Evolutionary conservation across 1,140 invertebrate species (phyloP).

Genomic region (Hestina assimilis): DNA sequence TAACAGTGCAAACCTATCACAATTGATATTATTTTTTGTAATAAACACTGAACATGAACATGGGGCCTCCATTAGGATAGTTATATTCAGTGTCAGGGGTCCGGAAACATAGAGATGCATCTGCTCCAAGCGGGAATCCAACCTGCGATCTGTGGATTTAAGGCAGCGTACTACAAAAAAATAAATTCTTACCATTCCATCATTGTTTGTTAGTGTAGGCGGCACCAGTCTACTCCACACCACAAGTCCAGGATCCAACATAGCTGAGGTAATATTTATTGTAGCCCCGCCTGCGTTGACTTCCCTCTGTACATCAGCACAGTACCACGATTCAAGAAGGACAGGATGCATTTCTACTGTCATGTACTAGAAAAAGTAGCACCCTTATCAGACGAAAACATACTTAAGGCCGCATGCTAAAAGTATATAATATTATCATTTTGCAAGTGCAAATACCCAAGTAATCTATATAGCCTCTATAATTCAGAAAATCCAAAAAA

Average conservation of each 20-base stretch:
- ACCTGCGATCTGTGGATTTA: background rate
- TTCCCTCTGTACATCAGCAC: slow-evolving; percentile 43
- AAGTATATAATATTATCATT: background rate
- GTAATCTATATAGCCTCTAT: too few relatives aligned
- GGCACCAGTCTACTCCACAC: slow-evolving; percentile 37
- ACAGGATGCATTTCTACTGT: slow-evolving; percentile 73
- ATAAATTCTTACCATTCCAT: slow-evolving; percentile 31
- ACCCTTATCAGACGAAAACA: too few relatives aligned
- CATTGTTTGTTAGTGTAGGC: slow-evolving; percentile 17
- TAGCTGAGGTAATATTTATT: slow-evolving; percentile 13
- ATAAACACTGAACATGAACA: too few relatives aligned
- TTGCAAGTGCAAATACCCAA: background rate
- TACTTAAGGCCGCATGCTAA: background rate
- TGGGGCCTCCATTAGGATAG: too few relatives aligned
- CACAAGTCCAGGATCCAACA: slow-evolving; percentile 38
- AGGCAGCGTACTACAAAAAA: background rate
- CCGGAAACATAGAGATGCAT: too few relatives aligned
- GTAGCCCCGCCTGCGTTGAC: slow-evolving; percentile 28
- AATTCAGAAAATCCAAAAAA: too few relatives aligned
- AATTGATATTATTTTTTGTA: too few relatives aligned
- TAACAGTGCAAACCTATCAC: too few relatives aligned
- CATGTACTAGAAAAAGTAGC: slow-evolving; percentile 66
- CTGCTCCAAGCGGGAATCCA: background rate
- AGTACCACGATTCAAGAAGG: slow-evolving; percentile 55
- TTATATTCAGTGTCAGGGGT: too few relatives aligned